phyloP scores from a whole-genome alignment of 1,140 invertebrate species.

The Saccostrea echinata region DNA sequence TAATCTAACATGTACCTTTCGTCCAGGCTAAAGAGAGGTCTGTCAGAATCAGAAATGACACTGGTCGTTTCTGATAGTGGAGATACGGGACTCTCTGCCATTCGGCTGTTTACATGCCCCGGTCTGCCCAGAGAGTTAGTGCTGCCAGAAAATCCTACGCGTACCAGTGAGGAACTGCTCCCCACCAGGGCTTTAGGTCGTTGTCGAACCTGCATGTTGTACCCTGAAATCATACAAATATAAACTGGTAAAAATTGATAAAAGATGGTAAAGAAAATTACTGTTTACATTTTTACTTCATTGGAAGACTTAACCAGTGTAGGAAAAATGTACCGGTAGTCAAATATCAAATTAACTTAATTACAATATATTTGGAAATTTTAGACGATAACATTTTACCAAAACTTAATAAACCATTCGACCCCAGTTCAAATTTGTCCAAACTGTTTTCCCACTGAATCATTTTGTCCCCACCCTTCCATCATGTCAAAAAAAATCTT shows the following conservation, averaged over 20 bases:
- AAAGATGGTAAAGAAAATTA: no score
- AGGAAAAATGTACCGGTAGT: no score
- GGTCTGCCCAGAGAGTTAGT: conserved; percentile 10
- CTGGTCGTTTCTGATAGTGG: conserved; percentile 11
- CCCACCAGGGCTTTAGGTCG: conserved; percentile 36
- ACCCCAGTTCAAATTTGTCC: no score
- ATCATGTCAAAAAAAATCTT: no score
- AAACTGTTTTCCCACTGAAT: no score
- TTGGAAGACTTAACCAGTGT: no score
- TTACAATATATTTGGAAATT: no score
- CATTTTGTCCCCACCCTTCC: no score
- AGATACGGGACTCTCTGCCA: neutral
- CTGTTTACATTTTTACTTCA: no score
- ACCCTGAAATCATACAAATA: conserved; percentile 20
- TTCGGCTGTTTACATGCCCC: neutral
- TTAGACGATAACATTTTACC: no score
- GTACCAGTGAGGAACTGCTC: conserved; percentile 3
- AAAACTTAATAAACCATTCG: no score
- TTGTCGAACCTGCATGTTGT: conserved; percentile 37
- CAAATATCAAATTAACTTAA: no score
- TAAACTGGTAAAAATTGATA: neutral
- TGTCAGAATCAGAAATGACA: conserved; percentile 15
- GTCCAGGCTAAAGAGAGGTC: conserved; percentile 33
- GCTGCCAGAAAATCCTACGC: neutral
- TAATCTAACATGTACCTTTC: conserved; percentile 13